Evolutionary conservation across 2,113 vertebrate species (phyloP), one percentile per base, ranked within the genome.

Genomic region (Progne subis): DNA sequence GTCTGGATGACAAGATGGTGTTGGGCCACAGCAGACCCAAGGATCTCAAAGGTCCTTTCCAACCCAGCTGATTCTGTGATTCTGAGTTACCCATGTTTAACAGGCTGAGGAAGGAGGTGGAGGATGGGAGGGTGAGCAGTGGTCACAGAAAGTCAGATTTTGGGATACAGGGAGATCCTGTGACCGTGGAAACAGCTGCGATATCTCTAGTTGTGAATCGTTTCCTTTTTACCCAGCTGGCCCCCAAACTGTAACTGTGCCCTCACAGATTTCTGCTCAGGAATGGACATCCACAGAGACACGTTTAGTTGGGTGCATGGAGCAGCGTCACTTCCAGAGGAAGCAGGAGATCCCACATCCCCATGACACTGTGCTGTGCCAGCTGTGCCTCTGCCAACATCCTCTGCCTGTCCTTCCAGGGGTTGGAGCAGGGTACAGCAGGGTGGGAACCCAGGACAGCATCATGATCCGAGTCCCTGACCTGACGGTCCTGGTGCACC

Each of bases 381-480:
- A 18, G 12, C 24, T 13, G 23, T 18, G 17, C 32, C 61, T 25
- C 50, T 59, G 37, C 37, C 68, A 63, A 18, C 1, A 0, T 7
- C 44, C 43, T 55, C 60, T 44, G 18, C 34, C 71, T 92, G 55
- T 82, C 88, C 32, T 84, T 65, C 11, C 39, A 99, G 99, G 99
- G 59, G 98, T 99, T 4, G 99, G 98, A 64, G 97, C 97, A 12
- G 98, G 98, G 18, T 99, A 98, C 91, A 98, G 98, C 82, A 97
- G 96, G n/a, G 98, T 99, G 75, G 99, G 99, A 26, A 99, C 99
- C 46, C 98, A 75, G 26, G 98, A 99, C 82, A 99, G 98, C 87
- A 99, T 99, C 96, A 99, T 99, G 99, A 99, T 99, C 97, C 96
- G 99, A 25, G 98, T 99, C 14, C 99, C 99, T 5, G 98, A 99